These are phyloP conservation scores for Thryonomys swinderianus DNA, from an alignment of 2,113 vertebrate genomes.

Conservation along the genomic window DNA sequence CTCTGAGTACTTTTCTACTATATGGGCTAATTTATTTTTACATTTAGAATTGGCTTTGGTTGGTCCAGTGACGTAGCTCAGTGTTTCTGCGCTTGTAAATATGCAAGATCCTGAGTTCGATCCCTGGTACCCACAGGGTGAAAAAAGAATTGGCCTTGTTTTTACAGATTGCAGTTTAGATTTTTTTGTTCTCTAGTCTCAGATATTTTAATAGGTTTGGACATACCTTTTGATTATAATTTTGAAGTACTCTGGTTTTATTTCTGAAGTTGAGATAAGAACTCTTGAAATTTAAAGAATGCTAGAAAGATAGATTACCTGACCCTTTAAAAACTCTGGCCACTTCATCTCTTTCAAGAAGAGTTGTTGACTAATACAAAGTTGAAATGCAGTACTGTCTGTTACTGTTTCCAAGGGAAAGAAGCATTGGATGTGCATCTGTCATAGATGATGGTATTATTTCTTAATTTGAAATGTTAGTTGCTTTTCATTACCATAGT, in stretches of 20 bases:
- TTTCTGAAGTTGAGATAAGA: neutral
- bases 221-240: neutral
- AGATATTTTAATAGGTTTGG: conserved; percentile 19
- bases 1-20: conserved; percentile 32
- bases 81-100: too few relatives aligned
- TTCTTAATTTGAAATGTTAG: neutral
- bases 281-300: conserved; percentile 27
- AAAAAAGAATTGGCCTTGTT: too few relatives aligned
- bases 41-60: neutral
- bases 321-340: neutral
- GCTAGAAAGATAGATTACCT: neutral
- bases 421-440: neutral
- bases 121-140: too few relatives aligned
- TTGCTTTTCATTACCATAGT: neutral
- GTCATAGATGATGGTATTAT: neutral
- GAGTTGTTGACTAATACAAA: neutral
- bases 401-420: neutral
- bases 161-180: neutral
- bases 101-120: too few relatives aligned
- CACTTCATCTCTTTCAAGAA: conserved; percentile 20
- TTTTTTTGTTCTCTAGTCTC: conserved; percentile 35
- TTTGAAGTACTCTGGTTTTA: conserved; percentile 13
- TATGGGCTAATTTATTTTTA: conserved; percentile 10
- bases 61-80: too few relatives aligned
- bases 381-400: neutral